Base-by-base conservation (phyloP, 2,888 invertebrate species). In the Lepidocyrtinus sp. region DNA sequence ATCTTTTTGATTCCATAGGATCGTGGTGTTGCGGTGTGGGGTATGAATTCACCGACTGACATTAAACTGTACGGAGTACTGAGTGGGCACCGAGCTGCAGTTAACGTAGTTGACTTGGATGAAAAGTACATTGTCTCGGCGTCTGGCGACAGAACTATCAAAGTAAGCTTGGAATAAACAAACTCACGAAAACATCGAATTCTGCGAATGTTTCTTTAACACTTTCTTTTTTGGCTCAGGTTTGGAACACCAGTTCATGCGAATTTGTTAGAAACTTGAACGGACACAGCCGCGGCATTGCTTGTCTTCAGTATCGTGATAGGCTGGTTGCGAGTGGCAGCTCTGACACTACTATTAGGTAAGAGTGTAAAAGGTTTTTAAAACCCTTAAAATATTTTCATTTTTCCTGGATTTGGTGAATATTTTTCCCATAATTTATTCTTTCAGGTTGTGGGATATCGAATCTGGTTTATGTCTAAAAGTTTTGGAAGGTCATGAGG, bases 51-150 rank as follows among this genome's bases (percentile, higher is more conserved):
- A 15, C 96, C 97, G 59, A 95, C 94, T 67, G 99, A 99, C 90
- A 99, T 99, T 85, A 96, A 96, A 88, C 90, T 99, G 72, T 92
- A 98, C 61, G 92, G 99, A 69, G 98, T 99, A 61, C 91, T 99
- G 74, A 98, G 99, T n/a, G 99, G 99, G 0, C 99, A 99, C 89
- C 91, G 99, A 72, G 99, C 99, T 15, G 99, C 99, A 46, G 99
- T 99, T 76, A 99, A 99, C 90, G 99, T 99, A 7, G 99, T 99
- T 15, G 99, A 99, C 90, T 99, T 99, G 89, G 99, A 99, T 90
- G 97, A 99, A 89, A 98, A 97, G 89, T 99, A 99, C 89, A 99
- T 99, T 87, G 99, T 99, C 83, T 98, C 98, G 81, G 99, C 99
- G 5, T 97, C 97, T 88, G 99, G 99, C 72, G 99, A 99, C 90